phyloP scores from a whole-genome alignment of 2,113 vertebrate species.

The Regulus satrapa region DNA sequence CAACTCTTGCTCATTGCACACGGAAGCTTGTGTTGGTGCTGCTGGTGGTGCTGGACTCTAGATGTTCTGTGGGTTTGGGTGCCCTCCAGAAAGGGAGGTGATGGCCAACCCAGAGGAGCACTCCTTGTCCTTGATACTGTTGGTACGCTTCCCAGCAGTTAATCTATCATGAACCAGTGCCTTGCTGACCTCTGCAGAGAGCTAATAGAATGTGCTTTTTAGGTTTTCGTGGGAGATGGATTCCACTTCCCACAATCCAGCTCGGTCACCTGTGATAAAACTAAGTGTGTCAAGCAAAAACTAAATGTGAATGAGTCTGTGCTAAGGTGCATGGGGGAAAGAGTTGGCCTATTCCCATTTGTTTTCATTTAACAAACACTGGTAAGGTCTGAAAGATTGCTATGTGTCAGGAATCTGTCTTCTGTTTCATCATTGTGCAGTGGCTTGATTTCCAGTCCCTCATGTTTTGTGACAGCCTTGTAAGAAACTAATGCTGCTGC shows the following conservation, averaged over 20 bases:
- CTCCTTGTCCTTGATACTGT: fast-evolving
- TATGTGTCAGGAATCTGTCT: not conserved
- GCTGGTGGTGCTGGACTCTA: not conserved
- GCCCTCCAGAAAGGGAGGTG: not conserved
- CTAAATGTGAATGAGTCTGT: not conserved
- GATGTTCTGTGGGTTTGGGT: not conserved
- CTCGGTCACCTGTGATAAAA: not conserved
- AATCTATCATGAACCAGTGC: not conserved
- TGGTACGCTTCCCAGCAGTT: not conserved
- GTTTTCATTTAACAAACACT: not conserved
- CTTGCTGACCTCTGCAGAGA: not conserved
- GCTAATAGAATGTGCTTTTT: not conserved
- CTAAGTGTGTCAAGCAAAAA: not conserved
- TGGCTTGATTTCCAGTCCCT: slow-evolving; percentile 5
- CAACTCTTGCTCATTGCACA: fast-evolving
- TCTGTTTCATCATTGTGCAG: not conserved
- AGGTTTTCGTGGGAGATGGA: not conserved
- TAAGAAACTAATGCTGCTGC: not conserved
- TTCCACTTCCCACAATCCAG: not conserved
- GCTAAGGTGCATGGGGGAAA: not conserved
- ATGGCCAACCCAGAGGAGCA: not conserved
- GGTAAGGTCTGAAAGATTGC: not conserved
- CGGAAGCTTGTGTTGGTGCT: not conserved
- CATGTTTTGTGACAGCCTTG: not conserved
- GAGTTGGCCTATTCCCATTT: not conserved